Percentiles rank a stretch among this genome's conserved stretches.
phyloP scores from a whole-genome alignment of 2,888 invertebrate species.

The Gryllus longicercus region DNA sequence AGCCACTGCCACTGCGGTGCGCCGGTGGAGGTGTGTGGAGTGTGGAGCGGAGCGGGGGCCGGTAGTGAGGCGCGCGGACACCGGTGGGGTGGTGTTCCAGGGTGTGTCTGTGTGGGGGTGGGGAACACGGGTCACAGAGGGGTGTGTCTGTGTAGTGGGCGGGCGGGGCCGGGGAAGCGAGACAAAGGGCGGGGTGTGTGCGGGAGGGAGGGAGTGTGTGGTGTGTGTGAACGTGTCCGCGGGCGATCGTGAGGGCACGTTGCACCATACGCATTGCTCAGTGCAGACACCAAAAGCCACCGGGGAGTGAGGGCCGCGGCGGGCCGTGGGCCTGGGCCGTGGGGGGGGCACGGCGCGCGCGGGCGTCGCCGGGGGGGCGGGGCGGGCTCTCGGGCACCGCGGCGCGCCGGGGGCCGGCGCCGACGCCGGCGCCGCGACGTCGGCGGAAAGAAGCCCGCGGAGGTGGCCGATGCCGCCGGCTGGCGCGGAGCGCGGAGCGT shows the following conservation, averaged over 20 bases:
- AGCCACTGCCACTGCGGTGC: not conserved
- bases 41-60: not conserved
- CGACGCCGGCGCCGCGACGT: not conserved
- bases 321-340: not conserved
- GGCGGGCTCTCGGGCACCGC: not conserved
- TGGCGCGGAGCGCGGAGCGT: not conserved
- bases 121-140: no score
- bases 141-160: no score
- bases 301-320: not conserved
- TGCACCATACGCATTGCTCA: conserved; percentile 1
- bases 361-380: not conserved
- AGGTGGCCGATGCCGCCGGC: not conserved
- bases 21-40: not conserved
- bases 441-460: not conserved
- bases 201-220: no score
- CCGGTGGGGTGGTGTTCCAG: not conserved
- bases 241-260: not conserved
- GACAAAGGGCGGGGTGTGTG: no score
- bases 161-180: no score
- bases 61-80: not conserved
- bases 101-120: no score
- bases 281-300: conserved; percentile 17
- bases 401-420: not conserved
- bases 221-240: no score
- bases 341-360: not conserved